Evolutionary conservation across 2,113 vertebrate species (phyloP).

Genomic region (Sturnira hondurensis): DNA sequence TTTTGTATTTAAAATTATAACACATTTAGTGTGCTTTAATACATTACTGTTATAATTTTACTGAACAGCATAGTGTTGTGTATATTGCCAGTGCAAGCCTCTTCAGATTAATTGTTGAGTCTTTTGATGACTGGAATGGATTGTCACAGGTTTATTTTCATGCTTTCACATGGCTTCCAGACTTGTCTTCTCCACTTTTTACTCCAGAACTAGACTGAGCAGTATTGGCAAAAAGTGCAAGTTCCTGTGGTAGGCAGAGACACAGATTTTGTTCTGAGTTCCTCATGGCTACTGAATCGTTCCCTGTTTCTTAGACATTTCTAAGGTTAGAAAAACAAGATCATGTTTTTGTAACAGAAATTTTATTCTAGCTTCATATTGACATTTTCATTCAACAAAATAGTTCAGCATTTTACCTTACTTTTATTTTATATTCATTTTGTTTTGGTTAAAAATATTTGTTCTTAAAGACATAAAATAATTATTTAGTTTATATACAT

Average conservation of each 20-base stretch:
- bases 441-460: neutral
- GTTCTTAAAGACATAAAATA: neutral
- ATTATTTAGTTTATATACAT: neutral
- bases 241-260: neutral
- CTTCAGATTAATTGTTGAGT: neutral
- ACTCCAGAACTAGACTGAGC: neutral
- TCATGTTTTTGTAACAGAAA: neutral
- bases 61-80: neutral
- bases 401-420: neutral
- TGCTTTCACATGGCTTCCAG: neutral
- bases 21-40: neutral
- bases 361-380: neutral
- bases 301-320: neutral
- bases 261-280: neutral
- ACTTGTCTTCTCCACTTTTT: neutral
- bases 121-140: neutral
- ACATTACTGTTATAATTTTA: neutral
- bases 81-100: neutral
- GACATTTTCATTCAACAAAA: neutral
- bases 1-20: neutral
- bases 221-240: neutral
- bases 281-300: neutral
- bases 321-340: neutral
- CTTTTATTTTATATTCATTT: neutral
- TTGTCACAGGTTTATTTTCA: neutral